Base-by-base conservation (phyloP, 1,140 invertebrate genomes). In the Neocloeon triangulifer region DNA sequence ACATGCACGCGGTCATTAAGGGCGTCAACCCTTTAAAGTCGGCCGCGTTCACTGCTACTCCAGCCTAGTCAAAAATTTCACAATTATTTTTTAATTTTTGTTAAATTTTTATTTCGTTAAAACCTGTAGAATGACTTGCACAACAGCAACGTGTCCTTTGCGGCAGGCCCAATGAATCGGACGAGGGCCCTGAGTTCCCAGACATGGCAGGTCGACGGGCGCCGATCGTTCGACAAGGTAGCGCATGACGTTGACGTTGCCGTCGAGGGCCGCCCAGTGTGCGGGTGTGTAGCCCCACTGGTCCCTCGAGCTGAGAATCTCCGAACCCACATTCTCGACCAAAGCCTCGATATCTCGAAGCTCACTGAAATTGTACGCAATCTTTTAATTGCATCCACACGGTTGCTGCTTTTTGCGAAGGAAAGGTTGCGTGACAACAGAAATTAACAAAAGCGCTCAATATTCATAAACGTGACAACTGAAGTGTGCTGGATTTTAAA, bases 141-240 rank as follows among this genome's bases (percentile, higher is more conserved):
- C 76, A 22, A 86, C 69, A 2, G 74, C 73, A 8, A 82, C 73
- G 44, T 89, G 82, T 1, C 84, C 82, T 56, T 72, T 70, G 5
- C 68, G 55, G 48, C 82, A 86, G 2, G 84, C 84, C 85, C 84
- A 89, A 47, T 91, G 84, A 36, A 89, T 85, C 1, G 85, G 85
- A 23, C 73, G 61, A 0, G 82, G 81, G 2, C 80, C 82, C 51
- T 86, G 68, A 2, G 76, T 85, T 23, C 84, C 82, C 29, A 84
- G 55, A 44, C 81, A 86, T 1, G 80, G 71, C 25, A 86, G 55
- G 54, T 91, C 77, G 5, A 88, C 65, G 2, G 79, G 77, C 10
- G 74, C 78, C 32, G 68, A 71, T 34, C 69, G 59, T 44, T 85
- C 80, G 9, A 88, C 69, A 26, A 91, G 61, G 43, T 79, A 81